Base-by-base conservation (phyloP, 2,113 vertebrate genomes). In the Delphinapterus leucas region DNA sequence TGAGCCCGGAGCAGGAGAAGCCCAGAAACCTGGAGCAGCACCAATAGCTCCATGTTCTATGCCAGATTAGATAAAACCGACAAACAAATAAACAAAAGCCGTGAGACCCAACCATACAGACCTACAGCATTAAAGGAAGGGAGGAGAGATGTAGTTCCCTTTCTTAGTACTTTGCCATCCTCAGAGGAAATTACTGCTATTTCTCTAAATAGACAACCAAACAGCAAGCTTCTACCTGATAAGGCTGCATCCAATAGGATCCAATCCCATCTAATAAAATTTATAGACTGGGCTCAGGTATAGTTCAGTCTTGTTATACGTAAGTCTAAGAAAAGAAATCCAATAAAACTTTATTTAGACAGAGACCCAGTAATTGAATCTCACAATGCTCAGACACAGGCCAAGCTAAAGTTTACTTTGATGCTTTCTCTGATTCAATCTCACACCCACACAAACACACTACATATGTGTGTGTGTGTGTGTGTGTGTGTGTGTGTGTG, bases 41-140 rank as follows among this genome's bases (percentile, higher is more conserved):
- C 17, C 41, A 8, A 8, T 0, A 4, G 21, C 91, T 97, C 97
- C 96, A 86, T 41, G n/a, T 4, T 12, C 38, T 0, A 26, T 74
- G 94, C 92, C 92, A 94, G 88, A 97, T 18, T 60, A 6, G 93
- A 6, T 91, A 36, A 80, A 96, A 96, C 94, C 58, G 85, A 20
- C 1, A 8, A 63, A n/a, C 65, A 97, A 98, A 97, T 97, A 97
- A 71, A 96, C 33, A 77, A 14, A 38, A 79, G 95, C 83, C 36
- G 96, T 94, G 90, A 55, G 60, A 84, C n/a, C 28, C 96, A 97
- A 96, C 97, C 83, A n/a, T 96, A 85, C 33, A 80, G 88, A 60
- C 5, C 0, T 0, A 1, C 92, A 93, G 76, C 92, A 28, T 80
- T 31, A 90, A 83, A 76, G 60, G 71, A 49, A 97, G 88, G 93